phyloP scores from a whole-genome alignment of 2,797 vertebrate genomes.

The Pseudochromis fuscus region DNA sequence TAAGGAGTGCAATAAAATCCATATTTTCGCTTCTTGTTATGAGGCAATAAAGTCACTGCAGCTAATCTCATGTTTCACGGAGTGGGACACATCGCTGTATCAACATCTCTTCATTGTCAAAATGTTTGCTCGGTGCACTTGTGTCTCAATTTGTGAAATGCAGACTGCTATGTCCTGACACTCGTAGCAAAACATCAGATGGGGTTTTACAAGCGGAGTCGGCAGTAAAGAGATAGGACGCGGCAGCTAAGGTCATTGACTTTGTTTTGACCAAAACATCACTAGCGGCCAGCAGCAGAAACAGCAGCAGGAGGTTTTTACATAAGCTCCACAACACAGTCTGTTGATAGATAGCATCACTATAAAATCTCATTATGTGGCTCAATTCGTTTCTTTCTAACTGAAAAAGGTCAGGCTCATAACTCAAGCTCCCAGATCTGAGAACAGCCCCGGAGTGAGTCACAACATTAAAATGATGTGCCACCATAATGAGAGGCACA shows the following conservation, averaged over 20 bases:
- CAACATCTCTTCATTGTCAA: slow-evolving; percentile 20
- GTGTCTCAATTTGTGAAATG: slow-evolving; percentile 27
- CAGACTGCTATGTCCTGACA: slow-evolving; percentile 10
- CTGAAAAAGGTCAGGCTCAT: slow-evolving; percentile 71
- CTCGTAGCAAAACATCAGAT: slow-evolving; percentile 27
- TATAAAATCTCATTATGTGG: slow-evolving; percentile 18
- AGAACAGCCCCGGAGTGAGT: slow-evolving; percentile 70
- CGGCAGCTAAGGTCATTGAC: slow-evolving; percentile 41
- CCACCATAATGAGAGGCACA: slow-evolving; percentile 74
- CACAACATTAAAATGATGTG: slow-evolving; percentile 73
- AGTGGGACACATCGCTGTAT: slow-evolving; percentile 1
- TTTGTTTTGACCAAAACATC: slow-evolving; percentile 66
- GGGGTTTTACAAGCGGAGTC: slow-evolving; percentile 34
- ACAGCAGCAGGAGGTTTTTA: slow-evolving; percentile 13
- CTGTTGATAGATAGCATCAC: slow-evolving; percentile 50
- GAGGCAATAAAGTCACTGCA: background rate
- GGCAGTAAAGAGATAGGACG: slow-evolving; percentile 59
- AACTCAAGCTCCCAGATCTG: slow-evolving; percentile 45
- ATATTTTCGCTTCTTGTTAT: slow-evolving; percentile 1
- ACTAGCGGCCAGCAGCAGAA: slow-evolving; percentile 19
- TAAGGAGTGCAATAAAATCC: background rate
- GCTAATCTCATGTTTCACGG: slow-evolving; percentile 26
- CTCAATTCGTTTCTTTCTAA: slow-evolving; percentile 6
- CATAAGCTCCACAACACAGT: slow-evolving; percentile 44
- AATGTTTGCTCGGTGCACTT: slow-evolving; percentile 25